These are phyloP conservation scores for Saturnia japonica DNA, from an alignment of 2,888 invertebrate species.

Conservation along the genomic window DNA sequence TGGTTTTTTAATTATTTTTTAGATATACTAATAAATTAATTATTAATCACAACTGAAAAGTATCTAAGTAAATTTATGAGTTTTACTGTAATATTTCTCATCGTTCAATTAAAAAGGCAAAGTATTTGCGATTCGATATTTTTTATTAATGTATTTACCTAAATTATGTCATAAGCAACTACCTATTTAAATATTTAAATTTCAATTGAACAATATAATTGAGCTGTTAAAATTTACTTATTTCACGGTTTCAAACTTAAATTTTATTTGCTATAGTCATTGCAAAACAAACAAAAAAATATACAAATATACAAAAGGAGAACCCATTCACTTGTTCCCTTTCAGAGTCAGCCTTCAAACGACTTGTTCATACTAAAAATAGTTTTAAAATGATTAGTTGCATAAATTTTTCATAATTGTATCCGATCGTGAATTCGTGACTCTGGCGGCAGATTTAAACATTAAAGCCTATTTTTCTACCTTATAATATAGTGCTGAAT, in stretches of 20 bases:
- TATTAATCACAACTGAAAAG: no score
- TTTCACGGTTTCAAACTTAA: constrained; percentile 24
- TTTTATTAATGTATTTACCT: background rate
- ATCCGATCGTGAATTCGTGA: constrained; percentile 29
- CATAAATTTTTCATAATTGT: constrained; percentile 45
- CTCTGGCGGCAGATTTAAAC: background rate
- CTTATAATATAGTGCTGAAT: background rate
- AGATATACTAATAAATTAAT: no score
- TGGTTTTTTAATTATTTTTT: no score
- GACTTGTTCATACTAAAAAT: constrained; percentile 49
- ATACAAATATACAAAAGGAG: constrained; percentile 30
- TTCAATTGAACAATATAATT: constrained; percentile 23
- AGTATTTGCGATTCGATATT: background rate
- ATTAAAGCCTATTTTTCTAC: background rate
- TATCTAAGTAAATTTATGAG: no score
- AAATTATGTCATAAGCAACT: background rate
- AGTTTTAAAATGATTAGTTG: constrained; percentile 44
- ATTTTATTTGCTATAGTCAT: constrained; percentile 35
- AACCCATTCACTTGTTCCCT: constrained; percentile 39
- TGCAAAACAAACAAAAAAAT: constrained; percentile 34
- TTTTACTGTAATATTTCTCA: background rate
- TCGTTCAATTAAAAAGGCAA: background rate
- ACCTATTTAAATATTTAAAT: background rate
- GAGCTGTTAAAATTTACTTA: constrained; percentile 21
- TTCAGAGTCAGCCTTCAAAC: constrained; percentile 44